Evolutionary conservation across 2,113 vertebrate species (phyloP), one percentile per base, ranked within the genome.

Genomic region (Mesocricetus auratus): DNA sequence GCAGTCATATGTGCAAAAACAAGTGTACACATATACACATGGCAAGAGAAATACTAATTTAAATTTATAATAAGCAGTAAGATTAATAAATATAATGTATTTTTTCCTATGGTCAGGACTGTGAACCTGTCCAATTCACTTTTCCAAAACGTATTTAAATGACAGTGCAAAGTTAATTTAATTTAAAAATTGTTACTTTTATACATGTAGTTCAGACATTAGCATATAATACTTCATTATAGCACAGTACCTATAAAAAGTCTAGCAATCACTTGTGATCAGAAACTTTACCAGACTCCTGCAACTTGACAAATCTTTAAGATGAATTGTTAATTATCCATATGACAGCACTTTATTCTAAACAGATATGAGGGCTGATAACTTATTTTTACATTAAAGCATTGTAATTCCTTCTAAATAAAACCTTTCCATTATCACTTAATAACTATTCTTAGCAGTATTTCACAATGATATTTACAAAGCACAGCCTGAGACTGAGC

Each of bases 361-460:
- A 60, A 31, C n/a, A 60, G 86, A 15, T 10, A 6, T 64, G 29
- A 56, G 66, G 53, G 33, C 10, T 33, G 39, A 26, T 66, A 56
- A 58, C 92, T 91, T 24, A 78, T 64, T 93, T 69, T 73, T 77
- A 19, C 1, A 88, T 74, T 66, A 58, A 89, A 73, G 26, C 71
- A 85, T 19, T 91, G 93, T 81, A 45, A 93, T 95, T 31, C 60
- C 7, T 78, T 71, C 22, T 53, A 93, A 95, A 68, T 90, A 53
- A 85, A 82, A 24, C 92, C 53, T 81, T 90, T 69, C 42, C 82
- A 93, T 0, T 93, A 74, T 78, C 66, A 86, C 22, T 90, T 93
- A 95, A 93, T 74, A 87, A 92, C 92, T 97, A 92, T 45, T 71
- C 24, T 60, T 53, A n/a, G 45, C 31, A n/a, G 19, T 53, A 74